Evolutionary conservation across 2,888 invertebrate species (phyloP), one percentile per base, ranked within the genome.

Genomic region (Latrodectus hesperus): DNA sequence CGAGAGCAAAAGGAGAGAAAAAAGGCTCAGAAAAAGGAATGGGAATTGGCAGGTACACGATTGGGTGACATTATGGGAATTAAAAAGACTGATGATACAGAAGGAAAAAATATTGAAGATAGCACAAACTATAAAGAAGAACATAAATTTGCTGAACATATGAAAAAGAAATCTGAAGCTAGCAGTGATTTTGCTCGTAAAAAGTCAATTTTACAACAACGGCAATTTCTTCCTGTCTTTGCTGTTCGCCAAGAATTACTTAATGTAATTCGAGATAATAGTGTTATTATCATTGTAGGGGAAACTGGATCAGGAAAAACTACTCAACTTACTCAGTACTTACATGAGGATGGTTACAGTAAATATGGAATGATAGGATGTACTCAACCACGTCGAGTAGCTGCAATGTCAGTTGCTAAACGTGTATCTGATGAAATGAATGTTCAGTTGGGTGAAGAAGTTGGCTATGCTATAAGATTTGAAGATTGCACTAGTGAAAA

Each of bases 341-440:
- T 99, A 0, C 97, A 98, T 92, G 99, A 99, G 92, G 99, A 99
- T 91, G 99, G 99, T 0, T 97, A 97, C 93, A 98, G 97, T 91
- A 95, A 95, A 90, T 95, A 95, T 91, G 99, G 99, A 51, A 96
- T 97, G 95, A 97, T 99, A 90, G 99, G 99, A 0, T 99, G 99
- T 92, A 99, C 99, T 0, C 99, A 99, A 92, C 99, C 99, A 0
- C 93, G 99, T 89, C 94, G 94, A 89, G 98, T 99, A 0, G 99
- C 99, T 71, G 99, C 99, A 89, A 99, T 99, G 99, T 98, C 98
- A 0, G 99, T 99, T 0, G 99, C 99, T 0, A 99, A 99, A 93
- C 95, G 99, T 91, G 99, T 99, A 14, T 96, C 99, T 3, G 99
- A 99, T 92, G 99, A 99, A 94, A 98, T 99, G 98, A 94, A 95